Conservation (phyloP, 1,140 invertebrate species). For the Zophobas atratus region DNA sequence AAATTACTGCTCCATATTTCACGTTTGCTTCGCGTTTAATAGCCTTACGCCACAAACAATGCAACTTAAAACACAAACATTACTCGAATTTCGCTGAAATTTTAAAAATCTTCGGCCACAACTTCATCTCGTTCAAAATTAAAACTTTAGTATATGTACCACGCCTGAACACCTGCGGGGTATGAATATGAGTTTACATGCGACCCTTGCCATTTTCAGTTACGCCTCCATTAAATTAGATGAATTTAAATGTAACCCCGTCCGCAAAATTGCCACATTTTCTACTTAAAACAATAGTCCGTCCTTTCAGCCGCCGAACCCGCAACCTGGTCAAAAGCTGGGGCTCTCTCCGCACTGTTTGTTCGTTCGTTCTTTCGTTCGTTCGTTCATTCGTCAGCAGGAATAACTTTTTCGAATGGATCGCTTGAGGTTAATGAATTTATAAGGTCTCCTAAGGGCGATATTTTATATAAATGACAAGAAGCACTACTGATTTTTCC, state of each 20-base stretch:
- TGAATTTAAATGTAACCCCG: conserved; percentile 40
- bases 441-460: conserved; percentile 45
- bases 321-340: not conserved
- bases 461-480: conserved; percentile 58
- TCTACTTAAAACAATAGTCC: conserved; percentile 36
- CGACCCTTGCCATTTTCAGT: conserved; percentile 39
- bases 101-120: conserved; percentile 37
- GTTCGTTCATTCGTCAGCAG: too few species aligned
- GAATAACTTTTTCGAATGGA: too few species aligned
- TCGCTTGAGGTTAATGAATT: conserved; percentile 31
- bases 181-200: conserved; percentile 41
- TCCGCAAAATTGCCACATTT: conserved; percentile 40
- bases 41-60: conserved; percentile 1
- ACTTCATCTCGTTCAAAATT: conserved; percentile 41
- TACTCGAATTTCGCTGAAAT: conserved; percentile 6
- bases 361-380: too few species aligned
- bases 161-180: conserved; percentile 36
- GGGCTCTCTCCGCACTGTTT: too few species aligned
- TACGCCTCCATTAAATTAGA: conserved; percentile 42
- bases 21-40: conserved; percentile 22
- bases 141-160: conserved; percentile 25
- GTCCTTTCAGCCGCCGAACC: not conserved
- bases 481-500: conserved; percentile 44
- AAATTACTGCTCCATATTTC: conserved; percentile 36
- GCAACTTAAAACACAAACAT: conserved; percentile 1